Evolutionary conservation across 1,140 invertebrate genomes (phyloP).

Genomic region (Caenorhabditis briggsae): DNA sequence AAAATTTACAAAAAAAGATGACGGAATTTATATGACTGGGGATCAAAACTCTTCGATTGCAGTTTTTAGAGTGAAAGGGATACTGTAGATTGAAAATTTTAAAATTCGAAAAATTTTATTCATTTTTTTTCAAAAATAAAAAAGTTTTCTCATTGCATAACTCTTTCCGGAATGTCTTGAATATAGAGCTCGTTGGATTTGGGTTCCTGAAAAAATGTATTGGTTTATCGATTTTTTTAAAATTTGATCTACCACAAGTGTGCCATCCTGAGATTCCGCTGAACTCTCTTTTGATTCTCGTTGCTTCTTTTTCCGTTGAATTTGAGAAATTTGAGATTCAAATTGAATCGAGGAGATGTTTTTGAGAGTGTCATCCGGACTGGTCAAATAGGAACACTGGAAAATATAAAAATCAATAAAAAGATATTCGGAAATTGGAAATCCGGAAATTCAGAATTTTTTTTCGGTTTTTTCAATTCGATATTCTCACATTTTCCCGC

Average conservation of each 20-base stretch:
- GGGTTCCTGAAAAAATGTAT: neutral
- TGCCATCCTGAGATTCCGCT: neutral
- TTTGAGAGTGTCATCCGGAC: slow-evolving; percentile 7
- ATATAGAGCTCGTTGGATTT: slow-evolving; percentile 16
- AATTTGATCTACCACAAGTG: neutral
- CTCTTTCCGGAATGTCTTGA: neutral
- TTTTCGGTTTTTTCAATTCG: neutral
- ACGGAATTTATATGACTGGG: too few relatives aligned
- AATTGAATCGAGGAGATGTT: slow-evolving; percentile 35
- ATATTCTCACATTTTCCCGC: neutral
- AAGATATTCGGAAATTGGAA: neutral
- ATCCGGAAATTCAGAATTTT: neutral
- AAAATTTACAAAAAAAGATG: too few relatives aligned
- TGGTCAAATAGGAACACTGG: neutral
- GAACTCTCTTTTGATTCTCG: neutral
- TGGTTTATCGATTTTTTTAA: neutral
- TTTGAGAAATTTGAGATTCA: neutral
- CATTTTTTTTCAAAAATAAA: too few relatives aligned
- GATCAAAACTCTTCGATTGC: too few relatives aligned
- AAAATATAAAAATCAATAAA: neutral
- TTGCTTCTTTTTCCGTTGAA: neutral
- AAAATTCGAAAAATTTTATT: too few relatives aligned
- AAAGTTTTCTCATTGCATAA: too few relatives aligned
- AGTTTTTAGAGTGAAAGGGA: too few relatives aligned
- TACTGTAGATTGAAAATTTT: too few relatives aligned